phyloP scores from a whole-genome alignment of 2,797 vertebrate genomes.

The Eptatretus atami region DNA sequence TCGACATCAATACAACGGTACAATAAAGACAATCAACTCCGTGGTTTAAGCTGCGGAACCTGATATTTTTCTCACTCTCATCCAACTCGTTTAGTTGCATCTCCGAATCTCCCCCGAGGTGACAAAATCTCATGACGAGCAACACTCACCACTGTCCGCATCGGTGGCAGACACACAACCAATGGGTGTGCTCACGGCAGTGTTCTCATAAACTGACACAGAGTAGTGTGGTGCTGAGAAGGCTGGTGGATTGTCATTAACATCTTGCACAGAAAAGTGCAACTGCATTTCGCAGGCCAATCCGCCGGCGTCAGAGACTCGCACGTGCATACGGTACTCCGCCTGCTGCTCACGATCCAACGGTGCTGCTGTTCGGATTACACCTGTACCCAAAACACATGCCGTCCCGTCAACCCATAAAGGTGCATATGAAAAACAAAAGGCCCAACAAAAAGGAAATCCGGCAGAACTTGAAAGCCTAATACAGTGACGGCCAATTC shows the following conservation, averaged over 20 bases:
- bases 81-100: too few relatives aligned
- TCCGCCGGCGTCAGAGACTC: conserved; percentile 54
- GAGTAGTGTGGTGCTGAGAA: conserved; percentile 41
- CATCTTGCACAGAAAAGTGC: conserved; percentile 34
- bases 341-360: conserved; percentile 45
- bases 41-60: too few relatives aligned
- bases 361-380: conserved; percentile 32
- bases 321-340: conserved; percentile 31
- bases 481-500: too few relatives aligned
- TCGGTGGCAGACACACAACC: conserved; percentile 66
- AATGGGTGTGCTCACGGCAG: conserved; percentile 46
- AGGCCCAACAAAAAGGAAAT: conserved; percentile 8
- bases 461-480: too few relatives aligned
- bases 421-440: conserved; percentile 10
- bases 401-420: too few relatives aligned
- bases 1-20: too few relatives aligned
- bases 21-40: too few relatives aligned
- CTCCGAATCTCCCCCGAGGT: too few relatives aligned
- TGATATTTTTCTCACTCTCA: too few relatives aligned
- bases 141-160: conserved; percentile 36
- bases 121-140: too few relatives aligned
- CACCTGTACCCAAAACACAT: conserved; percentile 21
- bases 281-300: conserved; percentile 39
- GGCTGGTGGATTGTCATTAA: conserved; percentile 68
- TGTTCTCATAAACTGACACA: conserved; percentile 54